A percentile compares a stretch with the other conserved stretches of the same genome.
Evolutionary conservation across 2,113 vertebrate genomes (phyloP).

Genomic region (Eleginops maclovinus): DNA sequence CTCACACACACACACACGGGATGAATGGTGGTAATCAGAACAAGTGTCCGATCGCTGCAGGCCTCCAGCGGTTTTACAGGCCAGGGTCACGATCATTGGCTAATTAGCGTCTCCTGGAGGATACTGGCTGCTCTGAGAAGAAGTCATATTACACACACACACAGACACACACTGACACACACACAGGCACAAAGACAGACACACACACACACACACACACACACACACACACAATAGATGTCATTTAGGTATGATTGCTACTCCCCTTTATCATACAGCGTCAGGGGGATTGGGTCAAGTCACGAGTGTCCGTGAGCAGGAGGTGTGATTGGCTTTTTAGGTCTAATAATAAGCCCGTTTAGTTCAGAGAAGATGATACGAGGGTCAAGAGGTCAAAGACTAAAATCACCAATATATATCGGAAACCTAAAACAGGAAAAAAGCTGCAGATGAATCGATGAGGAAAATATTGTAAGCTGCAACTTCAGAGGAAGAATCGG

Average conservation of each 20-base stretch:
- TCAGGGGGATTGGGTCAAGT: slow-evolving; percentile 66
- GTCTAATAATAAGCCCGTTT: slow-evolving; percentile 66
- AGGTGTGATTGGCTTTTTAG: slow-evolving; percentile 64
- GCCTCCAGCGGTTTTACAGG: slow-evolving; percentile 73
- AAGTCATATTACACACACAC: slow-evolving; percentile 51
- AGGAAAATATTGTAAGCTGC: background rate
- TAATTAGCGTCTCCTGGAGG: slow-evolving; percentile 81
- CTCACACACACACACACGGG: slow-evolving; percentile 20
- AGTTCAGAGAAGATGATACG: slow-evolving; percentile 30
- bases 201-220: background rate
- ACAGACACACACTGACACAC: background rate
- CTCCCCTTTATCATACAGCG: slow-evolving; percentile 54
- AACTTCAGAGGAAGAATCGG: no score
- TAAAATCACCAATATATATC: slow-evolving; percentile 15
- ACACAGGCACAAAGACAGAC: background rate
- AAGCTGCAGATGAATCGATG: background rate
- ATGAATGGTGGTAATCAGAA: slow-evolving; percentile 81
- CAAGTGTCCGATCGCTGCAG: slow-evolving; percentile 75
- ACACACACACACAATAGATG: slow-evolving; percentile 58
- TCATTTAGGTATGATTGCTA: slow-evolving; percentile 77
- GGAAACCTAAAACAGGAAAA: slow-evolving; percentile 13
- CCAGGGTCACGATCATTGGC: slow-evolving; percentile 81
- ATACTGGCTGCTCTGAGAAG: slow-evolving; percentile 59
- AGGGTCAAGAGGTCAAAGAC: slow-evolving; percentile 36
- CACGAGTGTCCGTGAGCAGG: slow-evolving; percentile 44